phyloP scores from a whole-genome alignment of 2,113 vertebrate genomes.

The Aramus guarauna region DNA sequence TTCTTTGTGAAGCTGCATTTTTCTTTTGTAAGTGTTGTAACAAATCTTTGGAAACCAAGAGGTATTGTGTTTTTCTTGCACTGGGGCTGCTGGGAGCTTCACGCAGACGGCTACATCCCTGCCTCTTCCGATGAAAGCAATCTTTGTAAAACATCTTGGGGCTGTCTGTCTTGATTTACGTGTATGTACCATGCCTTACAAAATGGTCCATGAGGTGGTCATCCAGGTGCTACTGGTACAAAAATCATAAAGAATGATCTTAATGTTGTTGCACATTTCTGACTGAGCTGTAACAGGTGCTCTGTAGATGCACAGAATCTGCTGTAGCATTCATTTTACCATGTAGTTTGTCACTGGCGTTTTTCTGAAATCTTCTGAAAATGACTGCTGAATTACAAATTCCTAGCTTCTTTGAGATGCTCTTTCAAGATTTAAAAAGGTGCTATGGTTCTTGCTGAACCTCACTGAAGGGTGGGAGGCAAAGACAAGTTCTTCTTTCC shows the following conservation, averaged over 20 bases:
- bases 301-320: background rate
- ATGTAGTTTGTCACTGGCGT: background rate
- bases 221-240: background rate
- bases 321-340: background rate
- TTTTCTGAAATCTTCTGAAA: background rate
- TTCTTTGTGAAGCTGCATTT: slow-evolving; percentile 31
- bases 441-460: background rate
- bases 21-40: background rate
- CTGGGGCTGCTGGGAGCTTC: background rate
- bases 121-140: background rate
- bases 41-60: background rate
- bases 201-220: background rate
- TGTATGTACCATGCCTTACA: background rate
- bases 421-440: slow-evolving; percentile 1
- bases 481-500: background rate
- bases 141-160: background rate
- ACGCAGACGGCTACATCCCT: background rate
- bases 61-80: background rate
- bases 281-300: background rate
- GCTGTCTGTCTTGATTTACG: background rate
- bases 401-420: background rate
- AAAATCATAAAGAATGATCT: background rate
- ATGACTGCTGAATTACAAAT: background rate
- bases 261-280: rapidly evolving
- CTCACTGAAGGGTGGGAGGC: background rate